Evolutionary conservation across 2,888 invertebrate genomes (phyloP), one percentile per base, ranked within the genome.

Genomic region (Drosophila setosimentum): DNA sequence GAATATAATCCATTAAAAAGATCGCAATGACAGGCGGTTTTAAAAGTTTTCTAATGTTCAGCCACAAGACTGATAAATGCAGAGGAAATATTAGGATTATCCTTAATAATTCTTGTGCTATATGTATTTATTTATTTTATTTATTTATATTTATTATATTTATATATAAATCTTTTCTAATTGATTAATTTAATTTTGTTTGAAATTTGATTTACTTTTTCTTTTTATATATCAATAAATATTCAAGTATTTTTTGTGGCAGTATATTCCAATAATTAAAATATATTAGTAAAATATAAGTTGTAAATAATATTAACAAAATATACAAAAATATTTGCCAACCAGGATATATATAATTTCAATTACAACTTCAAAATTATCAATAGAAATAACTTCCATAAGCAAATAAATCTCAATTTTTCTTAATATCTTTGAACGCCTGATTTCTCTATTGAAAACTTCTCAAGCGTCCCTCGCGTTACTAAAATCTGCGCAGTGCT

Each of bases 401-500:
- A 21, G 2, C 21, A 45, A 45, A 45, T 10, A 21, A 16, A 18
- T 11, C 3, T 1, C 5, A 18, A 48, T 4, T 8, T 11, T 24
- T 7, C 24, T 32, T 21, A 13, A n/a, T 3, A 18, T 27, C n/a
- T 16, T 10, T 6, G 10, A 29, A n/a, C 3, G 2, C 18, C 1
- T 24, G 24, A 51, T 40, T 33, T n/a, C 27, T 8, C 10, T 6
- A 10, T 16, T 21, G 6, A 30, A n/a, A 62, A 68, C 30, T 68
- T 3, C 7, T 30, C 3, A 10, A 57, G 32, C 42, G 0, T 16
- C 73, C 73, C 73, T 77, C 68, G 78, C 24, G 24, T 35, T 7
- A 45, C 67, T 73, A 57, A 77, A 71, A 76, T 79, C 76, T 70
- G 68, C 66, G 62, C 85, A 63, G 73, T 87, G 80, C 82, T 84